A percentile compares a stretch with the other conserved stretches of the same genome.
Conservation (phyloP, 2,113 vertebrate species). For the Triplophysa dalaica region DNA sequence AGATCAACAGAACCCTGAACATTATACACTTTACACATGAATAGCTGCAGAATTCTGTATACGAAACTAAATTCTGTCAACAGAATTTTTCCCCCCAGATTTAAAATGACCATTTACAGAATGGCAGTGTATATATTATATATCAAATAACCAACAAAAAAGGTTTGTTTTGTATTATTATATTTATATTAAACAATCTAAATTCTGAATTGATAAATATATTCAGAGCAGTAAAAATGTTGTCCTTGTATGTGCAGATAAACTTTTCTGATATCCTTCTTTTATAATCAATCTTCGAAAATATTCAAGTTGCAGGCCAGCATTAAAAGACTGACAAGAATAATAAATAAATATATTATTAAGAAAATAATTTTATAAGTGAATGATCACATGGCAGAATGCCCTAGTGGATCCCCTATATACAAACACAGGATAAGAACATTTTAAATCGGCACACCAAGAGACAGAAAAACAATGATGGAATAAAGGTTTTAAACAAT, state of each 20-base stretch:
- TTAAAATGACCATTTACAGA: not conserved
- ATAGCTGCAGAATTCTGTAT: constrained; percentile 8
- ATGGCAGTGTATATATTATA: not conserved
- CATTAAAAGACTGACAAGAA: not conserved
- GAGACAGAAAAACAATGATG: constrained; percentile 1
- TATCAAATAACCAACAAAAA: no score
- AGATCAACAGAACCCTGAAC: constrained; percentile 9
- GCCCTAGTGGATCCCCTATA: not conserved
- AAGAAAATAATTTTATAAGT: not conserved
- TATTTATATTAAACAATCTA: not conserved
- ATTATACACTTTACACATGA: constrained; percentile 9
- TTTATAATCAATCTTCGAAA: not conserved
- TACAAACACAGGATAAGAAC: constrained; percentile 41
- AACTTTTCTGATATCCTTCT: not conserved
- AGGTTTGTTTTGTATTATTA: not conserved
- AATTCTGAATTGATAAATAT: no score
- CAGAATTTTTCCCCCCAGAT: not conserved
- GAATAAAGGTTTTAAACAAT: not conserved
- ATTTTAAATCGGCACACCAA: constrained; percentile 26
- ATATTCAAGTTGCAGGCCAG: constrained; percentile 15
- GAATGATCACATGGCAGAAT: not conserved
- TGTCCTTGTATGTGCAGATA: not conserved
- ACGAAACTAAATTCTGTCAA: constrained; percentile 1
- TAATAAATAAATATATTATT: not conserved
- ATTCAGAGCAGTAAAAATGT: not conserved